Base-by-base conservation (phyloP, 1,140 invertebrate genomes). In the Eulimnadia texana region DNA sequence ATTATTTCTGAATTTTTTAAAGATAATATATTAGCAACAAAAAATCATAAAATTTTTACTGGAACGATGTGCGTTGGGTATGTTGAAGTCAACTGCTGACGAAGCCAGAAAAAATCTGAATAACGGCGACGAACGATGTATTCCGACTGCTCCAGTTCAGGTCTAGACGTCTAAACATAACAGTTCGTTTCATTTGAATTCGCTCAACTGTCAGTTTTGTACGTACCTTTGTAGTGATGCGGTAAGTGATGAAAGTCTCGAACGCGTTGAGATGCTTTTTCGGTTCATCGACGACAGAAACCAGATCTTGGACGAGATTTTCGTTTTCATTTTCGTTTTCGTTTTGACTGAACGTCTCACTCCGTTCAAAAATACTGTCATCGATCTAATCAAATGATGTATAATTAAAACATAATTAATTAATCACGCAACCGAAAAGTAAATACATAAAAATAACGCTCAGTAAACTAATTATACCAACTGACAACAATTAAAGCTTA, bases 21-120 rank as follows among this genome's bases (percentile, higher is more conserved):
- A n/a, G n/a, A n/a, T n/a, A n/a, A n/a, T n/a, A n/a, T n/a, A n/a
- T n/a, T n/a, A n/a, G n/a, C n/a, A n/a, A n/a, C n/a, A n/a, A n/a
- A n/a, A n/a, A n/a, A n/a, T n/a, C n/a, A n/a, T n/a, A 47, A 19
- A 11, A 62, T 20, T 11, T n/a, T 77, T 74, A 85, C 83, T 22
- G 84, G 84, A 63, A 86, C 78, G 58, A 86, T 77, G 68, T 82
- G 83, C 58, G 82, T 81, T 16, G 81, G 81, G 72, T 84, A 82
- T 3, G 70, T 73, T 65, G 84, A 82, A 42, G 84, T 75, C 28
- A 86, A 70, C 67, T 80, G 81, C 64, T 84, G 80, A 63, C 82
- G 71, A 2, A 86, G 66, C 84, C 84, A 86, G 54, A 84, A 71
- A 67, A 88, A 88, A 69, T 88, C 85, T 74, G 85, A 86, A 70